phyloP scores from a whole-genome alignment of 2,797 vertebrate genomes.

The Urophycis tenuis region DNA sequence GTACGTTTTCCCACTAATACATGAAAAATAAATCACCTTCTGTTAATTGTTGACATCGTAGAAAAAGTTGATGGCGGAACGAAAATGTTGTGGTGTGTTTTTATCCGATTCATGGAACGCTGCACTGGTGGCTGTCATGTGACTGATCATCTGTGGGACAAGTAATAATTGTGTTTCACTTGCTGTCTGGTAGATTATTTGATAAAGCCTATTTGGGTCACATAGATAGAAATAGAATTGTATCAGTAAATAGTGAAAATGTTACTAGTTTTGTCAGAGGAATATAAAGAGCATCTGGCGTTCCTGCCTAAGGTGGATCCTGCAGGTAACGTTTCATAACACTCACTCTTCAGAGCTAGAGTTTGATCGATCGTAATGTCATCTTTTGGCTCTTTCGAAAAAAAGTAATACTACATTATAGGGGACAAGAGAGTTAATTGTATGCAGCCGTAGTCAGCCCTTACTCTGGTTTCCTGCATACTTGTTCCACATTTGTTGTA shows the following conservation, averaged over 20 bases:
- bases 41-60: neutral
- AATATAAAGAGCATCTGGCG: constrained; percentile 82
- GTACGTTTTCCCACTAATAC: neutral
- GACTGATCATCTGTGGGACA: neutral
- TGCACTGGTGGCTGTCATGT: neutral
- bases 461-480: no score
- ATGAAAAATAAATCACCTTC: neutral
- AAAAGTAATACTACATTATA: no score
- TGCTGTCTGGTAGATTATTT: no score
- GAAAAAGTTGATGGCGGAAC: neutral
- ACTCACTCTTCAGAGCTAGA: no score
- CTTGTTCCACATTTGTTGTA: neutral
- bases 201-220: neutral
- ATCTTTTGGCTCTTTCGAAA: neutral
- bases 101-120: neutral
- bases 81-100: neutral
- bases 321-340: constrained; percentile 61
- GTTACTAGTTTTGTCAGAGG: constrained; percentile 85
- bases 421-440: no score
- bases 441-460: no score
- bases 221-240: neutral
- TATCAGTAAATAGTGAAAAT: constrained; percentile 52
- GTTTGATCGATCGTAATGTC: neutral
- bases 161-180: no score
- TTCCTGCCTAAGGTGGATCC: constrained; percentile 73